phyloP scores from a whole-genome alignment of 2,888 invertebrate species.

The Cataglyphis albicans region DNA sequence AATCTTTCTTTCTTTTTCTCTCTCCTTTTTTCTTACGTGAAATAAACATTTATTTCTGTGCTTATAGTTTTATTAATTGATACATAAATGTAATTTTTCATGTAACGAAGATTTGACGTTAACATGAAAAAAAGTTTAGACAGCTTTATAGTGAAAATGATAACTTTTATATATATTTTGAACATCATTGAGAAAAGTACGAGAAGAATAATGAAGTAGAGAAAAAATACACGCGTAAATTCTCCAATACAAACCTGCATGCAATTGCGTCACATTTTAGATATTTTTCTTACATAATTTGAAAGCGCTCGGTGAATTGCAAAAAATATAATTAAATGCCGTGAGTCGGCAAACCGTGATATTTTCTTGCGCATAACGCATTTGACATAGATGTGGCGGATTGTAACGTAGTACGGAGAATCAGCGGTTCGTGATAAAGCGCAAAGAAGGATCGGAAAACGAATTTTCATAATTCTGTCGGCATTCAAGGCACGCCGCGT shows the following conservation, averaged over 20 bases:
- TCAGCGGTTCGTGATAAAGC: slow-evolving; percentile 48
- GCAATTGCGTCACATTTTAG: slow-evolving; percentile 16
- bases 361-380: slow-evolving; percentile 45
- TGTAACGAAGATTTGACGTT: slow-evolving; percentile 21
- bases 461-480: slow-evolving; percentile 51
- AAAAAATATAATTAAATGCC: slow-evolving; percentile 51
- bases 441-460: slow-evolving; percentile 49
- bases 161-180: slow-evolving; percentile 5
- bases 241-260: neutral
- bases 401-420: slow-evolving; percentile 36
- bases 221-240: slow-evolving; percentile 10
- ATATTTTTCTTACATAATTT: slow-evolving; percentile 38
- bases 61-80: neutral
- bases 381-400: slow-evolving; percentile 50
- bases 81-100: slow-evolving; percentile 18
- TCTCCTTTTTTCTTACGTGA: neutral
- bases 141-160: neutral
- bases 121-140: slow-evolving; percentile 6
- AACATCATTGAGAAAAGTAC: neutral
- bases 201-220: slow-evolving; percentile 14
- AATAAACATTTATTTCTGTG: neutral
- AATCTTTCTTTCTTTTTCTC: neutral
- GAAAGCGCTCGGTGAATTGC: slow-evolving; percentile 37
- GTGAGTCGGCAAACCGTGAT: slow-evolving; percentile 49
- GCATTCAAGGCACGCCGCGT: slow-evolving; percentile 45